Base-by-base conservation (phyloP, 1,140 invertebrate species). In the Anastatus disparis region DNA sequence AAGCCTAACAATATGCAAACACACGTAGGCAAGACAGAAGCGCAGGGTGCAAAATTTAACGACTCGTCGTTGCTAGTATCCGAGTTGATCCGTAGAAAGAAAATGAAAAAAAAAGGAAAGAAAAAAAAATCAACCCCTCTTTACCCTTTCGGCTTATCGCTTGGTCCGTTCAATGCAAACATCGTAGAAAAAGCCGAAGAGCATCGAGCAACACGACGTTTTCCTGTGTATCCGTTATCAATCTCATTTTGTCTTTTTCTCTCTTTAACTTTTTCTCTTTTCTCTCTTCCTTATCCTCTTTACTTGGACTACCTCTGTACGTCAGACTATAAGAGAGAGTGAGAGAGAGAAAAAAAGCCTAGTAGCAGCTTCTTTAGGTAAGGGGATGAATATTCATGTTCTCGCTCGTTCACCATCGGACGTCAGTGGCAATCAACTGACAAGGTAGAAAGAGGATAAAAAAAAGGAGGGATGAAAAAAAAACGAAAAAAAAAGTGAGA, bases 301-400 rank as follows among this genome's bases (percentile, higher is more conserved):
- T 76, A 35, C 31, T n/a, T n/a, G n/a, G n/a, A 35, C 73, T 72
- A 70, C 71, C 67, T n/a, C n/a, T n/a, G 15, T 6, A 40, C 20
- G 17, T 2, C 17, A 46, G 27, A 58, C 35, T 9, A 55, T 22
- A 17, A 17, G 50, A 55, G 24, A 9, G 50, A 24, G 52, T 4
- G 12, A 24, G 48, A 38, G 3, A 24, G 29, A 38, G 64, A 72
- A 59, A 55, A 52, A 73, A 73, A 73, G 63, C 73, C 73, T 69
- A 76, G 77, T n/a, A 70, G 67, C 48, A 46, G 77, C 76, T 78
- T 81, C 79, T 78, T 84, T 80, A 82, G 79, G 76, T 77, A 81
- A 83, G 77, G 78, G 78, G 76, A 84, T 85, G 83, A 85, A 85
- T 86, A 86, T 86, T 86, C 84, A 86, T 86, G 81, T 74, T 73